These are phyloP conservation scores for Odontomachus brunneus DNA, from an alignment of 1,140 invertebrate species.

Conservation along the genomic window DNA sequence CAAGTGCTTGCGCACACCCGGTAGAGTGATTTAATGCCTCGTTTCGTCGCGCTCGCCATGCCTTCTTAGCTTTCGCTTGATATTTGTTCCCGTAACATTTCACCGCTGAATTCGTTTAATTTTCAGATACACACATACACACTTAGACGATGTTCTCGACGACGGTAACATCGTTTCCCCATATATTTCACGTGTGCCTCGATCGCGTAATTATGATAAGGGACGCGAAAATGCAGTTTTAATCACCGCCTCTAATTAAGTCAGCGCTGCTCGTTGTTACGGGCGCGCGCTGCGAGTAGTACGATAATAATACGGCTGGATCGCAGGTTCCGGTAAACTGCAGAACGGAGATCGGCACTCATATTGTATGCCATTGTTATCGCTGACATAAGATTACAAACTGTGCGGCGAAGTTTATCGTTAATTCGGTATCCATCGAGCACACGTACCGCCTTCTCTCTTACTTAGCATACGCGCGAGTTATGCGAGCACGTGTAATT, in stretches of 20 bases:
- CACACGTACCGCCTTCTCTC: too few species aligned
- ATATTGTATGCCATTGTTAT: background rate
- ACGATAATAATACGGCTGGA: conserved; percentile 27
- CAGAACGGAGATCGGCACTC: background rate
- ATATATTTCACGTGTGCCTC: background rate
- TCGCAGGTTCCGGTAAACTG: background rate
- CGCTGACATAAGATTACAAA: too few species aligned
- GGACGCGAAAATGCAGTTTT: conserved; percentile 21
- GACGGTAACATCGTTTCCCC: background rate
- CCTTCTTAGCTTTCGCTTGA: background rate
- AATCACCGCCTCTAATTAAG: conserved; percentile 30
- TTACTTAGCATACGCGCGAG: too few species aligned
- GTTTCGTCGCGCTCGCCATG: background rate
- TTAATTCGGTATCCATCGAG: too few species aligned
- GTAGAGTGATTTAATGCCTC: conserved; percentile 24
- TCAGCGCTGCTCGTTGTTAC: conserved; percentile 10
- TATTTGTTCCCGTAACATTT: conserved; percentile 35
- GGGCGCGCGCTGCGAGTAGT: background rate
- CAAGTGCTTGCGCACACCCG: background rate
- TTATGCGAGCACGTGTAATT: background rate
- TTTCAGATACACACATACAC: background rate
- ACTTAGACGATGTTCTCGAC: background rate
- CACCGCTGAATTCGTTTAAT: conserved; percentile 4
- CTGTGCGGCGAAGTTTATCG: too few species aligned
- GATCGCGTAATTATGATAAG: background rate